Conservation (phyloP, 2,113 vertebrate species). For the Cinclus mexicanus region DNA sequence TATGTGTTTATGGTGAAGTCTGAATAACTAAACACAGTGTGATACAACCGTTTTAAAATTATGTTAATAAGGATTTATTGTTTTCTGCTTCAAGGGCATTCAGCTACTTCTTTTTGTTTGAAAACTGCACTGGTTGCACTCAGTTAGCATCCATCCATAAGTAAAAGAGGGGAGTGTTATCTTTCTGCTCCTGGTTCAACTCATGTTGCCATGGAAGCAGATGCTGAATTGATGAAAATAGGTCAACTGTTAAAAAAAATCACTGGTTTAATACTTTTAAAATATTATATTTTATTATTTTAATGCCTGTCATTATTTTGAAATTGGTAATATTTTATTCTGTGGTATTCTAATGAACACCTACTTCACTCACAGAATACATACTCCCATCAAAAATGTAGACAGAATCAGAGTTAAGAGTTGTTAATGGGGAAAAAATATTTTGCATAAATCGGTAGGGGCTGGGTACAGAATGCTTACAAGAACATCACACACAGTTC, state of each 20-base stretch:
- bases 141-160: neutral
- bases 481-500: neutral
- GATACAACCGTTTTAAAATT: neutral
- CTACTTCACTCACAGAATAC: neutral
- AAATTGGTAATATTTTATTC: neutral
- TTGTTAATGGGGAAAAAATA: neutral
- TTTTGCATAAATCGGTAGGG: neutral
- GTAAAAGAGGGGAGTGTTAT: neutral
- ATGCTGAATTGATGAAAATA: conserved; percentile 46
- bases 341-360: neutral
- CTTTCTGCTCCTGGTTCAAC: conserved; percentile 42
- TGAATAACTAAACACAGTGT: neutral
- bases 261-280: neutral
- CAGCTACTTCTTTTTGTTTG: neutral
- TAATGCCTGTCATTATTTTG: neutral
- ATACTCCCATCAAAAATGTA: neutral
- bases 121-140: neutral
- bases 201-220: conserved; percentile 53
- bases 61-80: neutral
- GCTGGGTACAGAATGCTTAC: neutral
- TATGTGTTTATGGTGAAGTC: neutral
- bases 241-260: conserved; percentile 32
- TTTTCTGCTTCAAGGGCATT: neutral
- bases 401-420: neutral
- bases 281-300: neutral